Conservation (phyloP, 2,888 invertebrate genomes). For the Atethmia centrago region DNA sequence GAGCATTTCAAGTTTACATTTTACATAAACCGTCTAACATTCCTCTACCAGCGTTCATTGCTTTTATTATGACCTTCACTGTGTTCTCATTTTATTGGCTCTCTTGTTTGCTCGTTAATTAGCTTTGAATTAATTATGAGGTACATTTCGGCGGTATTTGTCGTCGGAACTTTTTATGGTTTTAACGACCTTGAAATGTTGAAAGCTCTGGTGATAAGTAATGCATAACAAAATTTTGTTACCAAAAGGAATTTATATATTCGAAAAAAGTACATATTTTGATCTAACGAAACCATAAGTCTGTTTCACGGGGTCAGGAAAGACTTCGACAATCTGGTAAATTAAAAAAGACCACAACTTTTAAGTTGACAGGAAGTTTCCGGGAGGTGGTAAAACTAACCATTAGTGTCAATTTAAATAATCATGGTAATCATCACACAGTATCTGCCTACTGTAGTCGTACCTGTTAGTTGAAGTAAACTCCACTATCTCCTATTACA, state of each 20-base stretch:
- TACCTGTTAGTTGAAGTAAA: background rate
- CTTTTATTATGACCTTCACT: constrained; percentile 42
- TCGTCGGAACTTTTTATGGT: constrained; percentile 17
- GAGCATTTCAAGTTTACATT: constrained; percentile 52
- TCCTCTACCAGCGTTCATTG: constrained; percentile 32
- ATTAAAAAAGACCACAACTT: no score
- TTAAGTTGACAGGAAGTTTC: no score
- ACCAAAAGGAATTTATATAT: no score
- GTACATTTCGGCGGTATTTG: constrained; percentile 22
- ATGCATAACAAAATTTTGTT: background rate
- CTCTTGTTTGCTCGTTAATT: constrained; percentile 52
- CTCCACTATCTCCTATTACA: constrained; percentile 18
- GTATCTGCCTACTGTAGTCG: no score
- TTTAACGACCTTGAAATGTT: constrained; percentile 23
- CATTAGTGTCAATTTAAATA: background rate
- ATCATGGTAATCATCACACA: background rate
- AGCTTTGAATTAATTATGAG: constrained; percentile 47
- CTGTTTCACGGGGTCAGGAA: background rate
- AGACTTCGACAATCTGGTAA: no score
- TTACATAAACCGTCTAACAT: constrained; percentile 41
- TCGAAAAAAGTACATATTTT: background rate
- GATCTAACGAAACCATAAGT: background rate
- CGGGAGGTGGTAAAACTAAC: background rate
- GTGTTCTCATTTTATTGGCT: constrained; percentile 36
- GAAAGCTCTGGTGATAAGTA: background rate